A percentile compares a stretch with the other conserved stretches of the same genome.
Evolutionary conservation across 2,888 invertebrate species (phyloP).

Genomic region (Scaptomyza tumidula): DNA sequence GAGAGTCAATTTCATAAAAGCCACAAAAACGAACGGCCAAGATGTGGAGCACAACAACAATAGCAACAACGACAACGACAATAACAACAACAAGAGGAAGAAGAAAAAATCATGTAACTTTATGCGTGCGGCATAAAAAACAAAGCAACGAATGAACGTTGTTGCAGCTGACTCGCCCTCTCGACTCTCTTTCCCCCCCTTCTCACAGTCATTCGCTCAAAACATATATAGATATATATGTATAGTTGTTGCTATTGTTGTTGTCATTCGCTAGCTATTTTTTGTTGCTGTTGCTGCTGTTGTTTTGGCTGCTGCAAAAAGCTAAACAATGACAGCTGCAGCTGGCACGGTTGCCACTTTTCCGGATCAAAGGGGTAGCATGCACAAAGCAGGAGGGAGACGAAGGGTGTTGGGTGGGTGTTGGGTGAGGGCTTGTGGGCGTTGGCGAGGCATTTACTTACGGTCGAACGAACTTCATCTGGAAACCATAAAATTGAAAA

Average conservation of each 20-base stretch:
- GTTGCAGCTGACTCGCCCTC: slow-evolving; percentile 32
- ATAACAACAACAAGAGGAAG: background rate
- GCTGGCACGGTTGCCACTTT: slow-evolving; percentile 60
- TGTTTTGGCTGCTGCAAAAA: slow-evolving; percentile 53
- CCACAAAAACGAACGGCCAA: slow-evolving; percentile 38
- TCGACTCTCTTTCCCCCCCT: background rate
- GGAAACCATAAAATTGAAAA: slow-evolving; percentile 83
- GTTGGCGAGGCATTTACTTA: slow-evolving; percentile 72
- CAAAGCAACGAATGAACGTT: slow-evolving; percentile 20
- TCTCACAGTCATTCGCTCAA: background rate
- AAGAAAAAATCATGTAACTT: slow-evolving; percentile 55
- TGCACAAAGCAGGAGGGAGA: background rate
- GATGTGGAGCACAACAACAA: slow-evolving; percentile 6
- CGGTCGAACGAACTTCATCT: slow-evolving; percentile 82
- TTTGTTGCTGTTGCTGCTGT: slow-evolving; percentile 1
- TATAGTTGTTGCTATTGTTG: slow-evolving; percentile 1
- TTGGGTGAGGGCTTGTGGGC: background rate
- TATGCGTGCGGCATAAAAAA: slow-evolving; percentile 55
- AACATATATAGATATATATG: slow-evolving; percentile 5
- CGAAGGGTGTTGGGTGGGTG: background rate
- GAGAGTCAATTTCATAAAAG: slow-evolving; percentile 27
- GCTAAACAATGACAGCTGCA: slow-evolving; percentile 74
- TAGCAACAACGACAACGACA: background rate
- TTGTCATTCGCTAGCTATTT: background rate
- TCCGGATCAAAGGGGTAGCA: background rate